These are phyloP conservation scores for Eristalis pertinax DNA, from an alignment of 2,888 invertebrate species.

Conservation along the genomic window DNA sequence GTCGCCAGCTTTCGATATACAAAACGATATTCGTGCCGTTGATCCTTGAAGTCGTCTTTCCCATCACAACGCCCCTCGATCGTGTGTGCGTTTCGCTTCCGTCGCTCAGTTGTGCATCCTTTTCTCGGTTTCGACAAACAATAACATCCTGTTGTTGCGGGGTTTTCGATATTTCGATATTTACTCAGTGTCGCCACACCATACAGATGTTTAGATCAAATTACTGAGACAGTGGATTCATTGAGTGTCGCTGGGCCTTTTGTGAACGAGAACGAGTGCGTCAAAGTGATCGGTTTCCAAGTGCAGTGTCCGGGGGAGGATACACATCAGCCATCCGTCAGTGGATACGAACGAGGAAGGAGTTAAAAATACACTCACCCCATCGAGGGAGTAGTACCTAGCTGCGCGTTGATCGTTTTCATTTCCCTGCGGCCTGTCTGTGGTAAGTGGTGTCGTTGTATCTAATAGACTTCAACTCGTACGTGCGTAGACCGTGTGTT, in stretches of 20 bases:
- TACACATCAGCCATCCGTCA: not conserved
- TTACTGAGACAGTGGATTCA: constrained; percentile 48
- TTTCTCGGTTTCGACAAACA: constrained; percentile 26
- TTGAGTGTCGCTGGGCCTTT: not conserved
- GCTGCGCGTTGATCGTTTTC: not conserved
- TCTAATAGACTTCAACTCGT: constrained; percentile 12
- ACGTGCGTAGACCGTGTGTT: constrained; percentile 31
- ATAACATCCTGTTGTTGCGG: constrained; percentile 42
- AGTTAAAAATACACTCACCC: constrained; percentile 15
- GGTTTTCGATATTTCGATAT: constrained; percentile 7
- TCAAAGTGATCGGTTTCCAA: not conserved
- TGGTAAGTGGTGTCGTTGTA: constrained; percentile 41
- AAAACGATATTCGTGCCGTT: constrained; percentile 28
- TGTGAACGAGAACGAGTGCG: not conserved
- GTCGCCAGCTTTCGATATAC: not conserved
- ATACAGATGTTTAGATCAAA: constrained; percentile 35
- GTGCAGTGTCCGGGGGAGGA: not conserved
- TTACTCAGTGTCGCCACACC: constrained; percentile 23
- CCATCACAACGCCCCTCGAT: not conserved
- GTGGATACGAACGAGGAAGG: constrained; percentile 41
- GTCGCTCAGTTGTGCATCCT: constrained; percentile 15
- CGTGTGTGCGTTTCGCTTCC: constrained; percentile 15
- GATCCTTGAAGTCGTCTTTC: not conserved
- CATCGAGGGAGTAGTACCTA: not conserved
- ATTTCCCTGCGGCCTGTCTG: constrained; percentile 3